Percentiles rank a stretch among this genome's conserved stretches.
Conservation (phyloP, 2,797 vertebrate species). For the Glyptemys insculpta region DNA sequence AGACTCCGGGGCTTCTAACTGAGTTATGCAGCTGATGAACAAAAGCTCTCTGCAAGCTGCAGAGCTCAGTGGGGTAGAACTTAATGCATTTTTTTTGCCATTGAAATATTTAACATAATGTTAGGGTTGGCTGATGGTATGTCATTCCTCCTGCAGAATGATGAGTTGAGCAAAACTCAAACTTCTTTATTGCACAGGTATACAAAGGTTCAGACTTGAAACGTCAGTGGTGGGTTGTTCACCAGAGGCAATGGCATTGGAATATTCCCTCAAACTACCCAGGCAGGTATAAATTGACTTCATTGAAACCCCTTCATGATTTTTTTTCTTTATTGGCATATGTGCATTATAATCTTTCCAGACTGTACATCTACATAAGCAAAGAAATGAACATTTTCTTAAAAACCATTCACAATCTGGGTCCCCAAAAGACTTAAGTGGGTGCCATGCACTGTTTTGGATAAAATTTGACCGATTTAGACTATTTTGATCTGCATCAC, state of each 20-base stretch:
- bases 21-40: neutral
- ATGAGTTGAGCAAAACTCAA: neutral
- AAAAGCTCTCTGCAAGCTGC: slow-evolving; percentile 30
- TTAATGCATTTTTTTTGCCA: neutral
- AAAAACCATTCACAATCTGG: neutral
- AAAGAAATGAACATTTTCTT: neutral
- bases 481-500: neutral
- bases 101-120: neutral
- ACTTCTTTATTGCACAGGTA: neutral
- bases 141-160: neutral
- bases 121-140: neutral
- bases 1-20: neutral
- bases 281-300: neutral
- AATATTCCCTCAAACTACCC: neutral
- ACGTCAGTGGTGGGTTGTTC: neutral
- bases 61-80: slow-evolving; percentile 75
- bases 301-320: neutral
- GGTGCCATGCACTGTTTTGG: neutral
- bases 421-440: neutral
- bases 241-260: neutral
- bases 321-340: neutral
- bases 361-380: neutral
- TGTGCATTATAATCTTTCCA: neutral
- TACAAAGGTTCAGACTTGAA: neutral
- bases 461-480: neutral